Evolutionary conservation across 2,113 vertebrate species (phyloP).

Genomic region (Micromys minutus): DNA sequence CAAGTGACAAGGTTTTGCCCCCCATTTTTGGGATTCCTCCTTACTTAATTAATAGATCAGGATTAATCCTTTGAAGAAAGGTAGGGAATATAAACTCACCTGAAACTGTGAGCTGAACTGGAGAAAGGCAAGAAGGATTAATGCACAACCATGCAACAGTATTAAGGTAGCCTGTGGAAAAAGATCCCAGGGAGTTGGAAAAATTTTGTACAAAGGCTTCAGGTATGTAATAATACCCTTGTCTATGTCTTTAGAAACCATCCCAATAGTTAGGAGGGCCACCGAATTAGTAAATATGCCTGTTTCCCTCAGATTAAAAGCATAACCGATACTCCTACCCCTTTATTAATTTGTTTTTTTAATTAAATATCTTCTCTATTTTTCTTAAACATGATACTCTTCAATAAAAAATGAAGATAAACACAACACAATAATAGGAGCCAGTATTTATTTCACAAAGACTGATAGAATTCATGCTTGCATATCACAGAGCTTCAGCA

Average conservation of each 20-base stretch:
- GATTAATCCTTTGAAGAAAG: not conserved
- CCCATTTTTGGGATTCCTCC: not conserved
- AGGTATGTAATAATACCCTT: not conserved
- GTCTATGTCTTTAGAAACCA: not conserved
- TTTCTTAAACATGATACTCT: not conserved
- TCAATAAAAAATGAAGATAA: not conserved
- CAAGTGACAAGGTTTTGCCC: not conserved
- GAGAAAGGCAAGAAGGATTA: not conserved
- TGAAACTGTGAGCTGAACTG: not conserved
- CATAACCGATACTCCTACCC: not conserved
- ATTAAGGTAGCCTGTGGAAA: not conserved
- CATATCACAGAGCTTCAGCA: not conserved
- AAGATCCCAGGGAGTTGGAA: not conserved
- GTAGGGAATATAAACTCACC: not conserved
- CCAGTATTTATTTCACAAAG: not conserved
- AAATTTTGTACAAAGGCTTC: not conserved
- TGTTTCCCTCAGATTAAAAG: not conserved
- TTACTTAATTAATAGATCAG: not conserved
- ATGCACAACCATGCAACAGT: not conserved
- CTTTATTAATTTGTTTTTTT: not conserved
- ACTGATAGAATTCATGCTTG: not conserved
- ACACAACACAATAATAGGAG: not conserved
- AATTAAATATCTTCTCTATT: not conserved
- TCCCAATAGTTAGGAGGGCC: not conserved
- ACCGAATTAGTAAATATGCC: not conserved